A percentile compares a stretch with the other conserved stretches of the same genome.
These are phyloP conservation scores for Diabrotica virgifera DNA, from an alignment of 1,140 invertebrate genomes.

Conservation along the genomic window DNA sequence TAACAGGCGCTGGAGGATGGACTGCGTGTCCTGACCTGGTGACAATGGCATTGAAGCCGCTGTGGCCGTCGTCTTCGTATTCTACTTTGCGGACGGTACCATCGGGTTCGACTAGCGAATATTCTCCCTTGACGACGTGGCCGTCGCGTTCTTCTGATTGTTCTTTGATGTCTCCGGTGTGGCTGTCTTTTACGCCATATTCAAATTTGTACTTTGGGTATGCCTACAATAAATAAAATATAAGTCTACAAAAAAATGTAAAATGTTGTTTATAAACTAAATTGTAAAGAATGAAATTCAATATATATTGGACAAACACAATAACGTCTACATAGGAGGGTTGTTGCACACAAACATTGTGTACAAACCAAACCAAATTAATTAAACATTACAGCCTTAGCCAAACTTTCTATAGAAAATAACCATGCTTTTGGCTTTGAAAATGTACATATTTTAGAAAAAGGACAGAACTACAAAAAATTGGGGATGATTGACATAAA, in stretches of 20 bases:
- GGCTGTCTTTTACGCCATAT: conserved; percentile 47
- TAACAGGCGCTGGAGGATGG: conserved; percentile 22
- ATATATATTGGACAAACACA: too few species aligned
- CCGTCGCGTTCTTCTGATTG: conserved; percentile 35
- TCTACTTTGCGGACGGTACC: conserved; percentile 54
- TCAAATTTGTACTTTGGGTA: conserved; percentile 34
- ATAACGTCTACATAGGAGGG: too few species aligned
- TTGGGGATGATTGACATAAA: too few species aligned
- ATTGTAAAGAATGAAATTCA: too few species aligned
- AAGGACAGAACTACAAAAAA: too few species aligned
- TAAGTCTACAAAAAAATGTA: neutral
- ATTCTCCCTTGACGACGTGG: conserved; percentile 30
- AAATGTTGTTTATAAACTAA: too few species aligned
- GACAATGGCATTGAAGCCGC: conserved; percentile 38
- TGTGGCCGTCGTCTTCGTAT: conserved; percentile 54
- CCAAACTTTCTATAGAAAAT: too few species aligned
- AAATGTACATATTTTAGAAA: too few species aligned
- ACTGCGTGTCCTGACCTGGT: conserved; percentile 30
- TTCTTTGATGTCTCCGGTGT: conserved; percentile 47
- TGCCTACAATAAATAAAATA: conserved; percentile 9
- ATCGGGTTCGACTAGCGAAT: conserved; percentile 52
- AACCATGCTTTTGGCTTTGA: too few species aligned
- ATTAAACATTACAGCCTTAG: too few species aligned
- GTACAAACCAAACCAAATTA: too few species aligned
- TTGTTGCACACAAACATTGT: too few species aligned